A percentile compares a stretch with the other conserved stretches of the same genome.
These are phyloP conservation scores for Serinus canaria DNA, from an alignment of 2,113 vertebrate genomes.

Conservation along the genomic window DNA sequence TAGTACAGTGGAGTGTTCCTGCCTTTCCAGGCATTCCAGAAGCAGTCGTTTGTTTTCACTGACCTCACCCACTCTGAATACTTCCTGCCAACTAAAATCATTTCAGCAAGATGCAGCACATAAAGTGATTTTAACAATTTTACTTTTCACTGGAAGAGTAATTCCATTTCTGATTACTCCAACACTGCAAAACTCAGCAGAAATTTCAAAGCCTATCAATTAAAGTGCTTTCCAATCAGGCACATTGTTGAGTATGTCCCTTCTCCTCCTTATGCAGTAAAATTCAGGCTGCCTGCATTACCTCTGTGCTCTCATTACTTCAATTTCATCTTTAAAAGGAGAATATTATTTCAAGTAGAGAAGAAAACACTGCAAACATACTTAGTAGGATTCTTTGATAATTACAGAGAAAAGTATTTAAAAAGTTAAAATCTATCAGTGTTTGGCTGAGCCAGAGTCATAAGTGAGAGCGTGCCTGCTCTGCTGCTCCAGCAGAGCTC, in stretches of 20 bases:
- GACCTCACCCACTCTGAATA: not conserved
- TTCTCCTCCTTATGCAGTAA: slow-evolving; percentile 17
- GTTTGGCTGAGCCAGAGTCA: not conserved
- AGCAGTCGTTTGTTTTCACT: slow-evolving; percentile 20
- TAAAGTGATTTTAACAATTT: slow-evolving; percentile 50
- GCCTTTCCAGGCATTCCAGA: not conserved
- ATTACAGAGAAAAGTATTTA: not conserved
- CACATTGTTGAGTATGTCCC: slow-evolving; percentile 52
- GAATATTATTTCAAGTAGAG: not conserved
- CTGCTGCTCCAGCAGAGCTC: not conserved
- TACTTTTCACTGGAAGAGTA: slow-evolving; percentile 35
- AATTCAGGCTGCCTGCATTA: not conserved
- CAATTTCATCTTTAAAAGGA: not conserved
- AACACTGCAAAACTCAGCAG: slow-evolving; percentile 54
- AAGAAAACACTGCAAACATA: not conserved
- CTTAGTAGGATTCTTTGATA: not conserved
- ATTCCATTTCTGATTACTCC: slow-evolving; percentile 46
- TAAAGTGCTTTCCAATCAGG: slow-evolving; percentile 68
- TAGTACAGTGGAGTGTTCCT: not conserved
- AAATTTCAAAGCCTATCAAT: slow-evolving; percentile 68
- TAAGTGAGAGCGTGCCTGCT: accelerated
- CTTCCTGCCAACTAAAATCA: slow-evolving; percentile 40
- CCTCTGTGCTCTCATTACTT: not conserved
- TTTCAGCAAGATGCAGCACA: not conserved
- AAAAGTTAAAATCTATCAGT: not conserved